phyloP scores from a whole-genome alignment of 2,797 vertebrate species.

The Echeneis naucrates region DNA sequence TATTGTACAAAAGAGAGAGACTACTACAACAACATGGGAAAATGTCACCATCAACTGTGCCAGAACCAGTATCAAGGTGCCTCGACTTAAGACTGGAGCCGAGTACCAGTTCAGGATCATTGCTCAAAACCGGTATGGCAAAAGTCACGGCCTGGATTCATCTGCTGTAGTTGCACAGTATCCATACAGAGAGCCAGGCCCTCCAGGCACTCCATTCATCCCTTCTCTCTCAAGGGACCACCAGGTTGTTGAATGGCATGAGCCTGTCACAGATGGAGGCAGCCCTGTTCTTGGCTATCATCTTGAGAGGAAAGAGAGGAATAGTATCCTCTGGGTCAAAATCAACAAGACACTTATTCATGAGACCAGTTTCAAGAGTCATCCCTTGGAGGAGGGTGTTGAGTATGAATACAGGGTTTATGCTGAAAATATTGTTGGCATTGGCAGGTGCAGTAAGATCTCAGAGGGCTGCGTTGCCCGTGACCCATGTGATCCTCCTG shows the following conservation, averaged over 20 bases:
- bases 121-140: slow-evolving; percentile 97
- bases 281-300: slow-evolving; percentile 95
- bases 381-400: slow-evolving; percentile 94
- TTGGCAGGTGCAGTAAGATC: slow-evolving; percentile 95
- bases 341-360: slow-evolving; percentile 96
- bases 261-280: slow-evolving; percentile 95
- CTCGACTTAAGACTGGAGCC: slow-evolving; percentile 93
- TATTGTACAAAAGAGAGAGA: slow-evolving; percentile 97
- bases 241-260: slow-evolving; percentile 96
- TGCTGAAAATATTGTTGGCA: slow-evolving; percentile 98
- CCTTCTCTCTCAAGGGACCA: slow-evolving; percentile 91
- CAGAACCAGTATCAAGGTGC: slow-evolving; percentile 94
- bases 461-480: slow-evolving; percentile 96
- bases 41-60: slow-evolving; percentile 91
- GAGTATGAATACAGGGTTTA: slow-evolving; percentile 98
- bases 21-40: slow-evolving; percentile 94
- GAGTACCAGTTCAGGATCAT: slow-evolving; percentile 99
- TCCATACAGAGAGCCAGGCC: slow-evolving; percentile 97
- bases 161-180: slow-evolving; percentile 92
- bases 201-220: slow-evolving; percentile 96
- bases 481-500: slow-evolving; percentile 97
- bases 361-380: slow-evolving; percentile 91
- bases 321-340: slow-evolving; percentile 98
- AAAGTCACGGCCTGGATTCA: slow-evolving; percentile 96
- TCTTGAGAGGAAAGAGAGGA: slow-evolving; percentile 98